A percentile compares a stretch with the other conserved stretches of the same genome.
Conservation (phyloP, 2,888 invertebrate species). For the Ceramica pisi region DNA sequence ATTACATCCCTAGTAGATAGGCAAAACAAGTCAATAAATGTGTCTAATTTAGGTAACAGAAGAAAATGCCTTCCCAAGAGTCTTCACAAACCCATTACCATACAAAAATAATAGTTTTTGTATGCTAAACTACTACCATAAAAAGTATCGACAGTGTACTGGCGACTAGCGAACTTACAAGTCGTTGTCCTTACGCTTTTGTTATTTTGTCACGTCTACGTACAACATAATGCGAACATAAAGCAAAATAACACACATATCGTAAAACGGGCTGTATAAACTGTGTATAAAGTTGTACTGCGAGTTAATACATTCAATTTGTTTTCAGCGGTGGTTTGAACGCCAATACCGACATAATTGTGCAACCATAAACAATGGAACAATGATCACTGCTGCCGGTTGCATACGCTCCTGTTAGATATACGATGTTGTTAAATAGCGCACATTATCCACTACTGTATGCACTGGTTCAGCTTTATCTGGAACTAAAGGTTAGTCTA, state of each 20-base stretch:
- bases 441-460: constrained; percentile 55
- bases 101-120: constrained; percentile 41
- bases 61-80: neutral
- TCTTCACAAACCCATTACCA: constrained; percentile 22
- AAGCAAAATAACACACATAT: constrained; percentile 82
- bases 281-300: constrained; percentile 76
- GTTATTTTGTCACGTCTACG: constrained; percentile 59
- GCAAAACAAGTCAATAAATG: neutral
- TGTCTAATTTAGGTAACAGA: neutral
- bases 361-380: constrained; percentile 81
- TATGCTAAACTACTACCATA: constrained; percentile 38
- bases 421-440: constrained; percentile 62
- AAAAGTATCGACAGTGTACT: constrained; percentile 40
- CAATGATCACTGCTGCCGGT: constrained; percentile 75
- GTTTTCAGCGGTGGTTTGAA: constrained; percentile 76
- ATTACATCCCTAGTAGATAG: too few relatives aligned
- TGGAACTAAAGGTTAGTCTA: constrained; percentile 27
- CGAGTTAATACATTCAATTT: constrained; percentile 84
- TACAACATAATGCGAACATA: constrained; percentile 75
- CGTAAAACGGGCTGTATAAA: constrained; percentile 80
- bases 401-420: constrained; percentile 61
- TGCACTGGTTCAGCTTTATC: constrained; percentile 50
- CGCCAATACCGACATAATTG: constrained; percentile 76
- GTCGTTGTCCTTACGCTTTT: constrained; percentile 53
- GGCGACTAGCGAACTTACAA: constrained; percentile 55